phyloP scores from a whole-genome alignment of 2,113 vertebrate genomes.

The Pseudopodoces humilis region DNA sequence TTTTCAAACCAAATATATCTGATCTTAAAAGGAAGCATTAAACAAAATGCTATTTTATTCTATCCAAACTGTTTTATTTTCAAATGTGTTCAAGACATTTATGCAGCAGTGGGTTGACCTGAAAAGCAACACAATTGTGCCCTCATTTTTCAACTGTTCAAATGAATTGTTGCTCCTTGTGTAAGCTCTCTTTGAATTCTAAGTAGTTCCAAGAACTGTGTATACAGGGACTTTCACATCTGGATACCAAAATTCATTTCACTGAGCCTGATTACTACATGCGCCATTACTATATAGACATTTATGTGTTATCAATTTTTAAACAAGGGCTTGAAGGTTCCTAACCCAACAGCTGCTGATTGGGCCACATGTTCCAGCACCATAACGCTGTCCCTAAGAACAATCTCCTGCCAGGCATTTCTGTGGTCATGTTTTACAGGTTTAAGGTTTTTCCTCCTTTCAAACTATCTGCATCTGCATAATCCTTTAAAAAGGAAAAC shows the following conservation, averaged over 20 bases:
- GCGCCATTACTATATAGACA: background rate
- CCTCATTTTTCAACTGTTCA: background rate
- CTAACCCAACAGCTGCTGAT: background rate
- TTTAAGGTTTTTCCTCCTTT: background rate
- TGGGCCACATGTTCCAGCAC: fast-evolving
- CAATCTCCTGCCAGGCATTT: background rate
- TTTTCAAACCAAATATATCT: background rate
- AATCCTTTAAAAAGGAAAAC: background rate
- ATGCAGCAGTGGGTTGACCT: background rate
- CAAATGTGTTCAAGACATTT: background rate
- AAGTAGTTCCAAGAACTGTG: background rate
- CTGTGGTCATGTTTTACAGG: background rate
- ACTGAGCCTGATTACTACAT: background rate
- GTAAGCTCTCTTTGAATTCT: background rate
- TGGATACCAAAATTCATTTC: background rate
- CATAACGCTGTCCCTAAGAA: background rate
- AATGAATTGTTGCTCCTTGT: background rate
- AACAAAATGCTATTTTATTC: background rate
- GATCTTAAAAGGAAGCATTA: background rate
- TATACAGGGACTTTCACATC: background rate
- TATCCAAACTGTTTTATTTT: background rate
- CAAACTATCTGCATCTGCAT: background rate
- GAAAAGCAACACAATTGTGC: background rate
- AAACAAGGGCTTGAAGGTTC: background rate
- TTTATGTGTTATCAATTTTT: background rate